These are phyloP conservation scores for Pteronotus mesoamericanus DNA, from an alignment of 2,797 vertebrate genomes.

Conservation along the genomic window DNA sequence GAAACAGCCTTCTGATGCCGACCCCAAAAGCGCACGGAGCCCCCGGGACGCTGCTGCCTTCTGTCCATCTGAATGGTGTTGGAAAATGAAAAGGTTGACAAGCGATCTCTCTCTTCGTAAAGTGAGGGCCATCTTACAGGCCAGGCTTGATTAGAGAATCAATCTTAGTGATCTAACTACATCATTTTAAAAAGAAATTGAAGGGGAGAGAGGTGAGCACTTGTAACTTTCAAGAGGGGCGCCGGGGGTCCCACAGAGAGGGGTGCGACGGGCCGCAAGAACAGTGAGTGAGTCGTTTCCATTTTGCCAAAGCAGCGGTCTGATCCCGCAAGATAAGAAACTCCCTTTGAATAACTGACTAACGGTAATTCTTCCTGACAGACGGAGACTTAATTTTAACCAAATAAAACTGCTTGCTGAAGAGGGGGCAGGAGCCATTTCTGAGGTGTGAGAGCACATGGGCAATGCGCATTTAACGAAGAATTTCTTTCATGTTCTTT, in stretches of 20 bases:
- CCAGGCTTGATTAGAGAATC: constrained; percentile 67
- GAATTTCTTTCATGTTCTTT: constrained; percentile 10
- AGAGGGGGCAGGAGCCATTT: constrained; percentile 44
- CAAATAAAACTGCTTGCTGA: constrained; percentile 64
- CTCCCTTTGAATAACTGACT: constrained; percentile 63
- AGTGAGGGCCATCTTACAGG: not conserved
- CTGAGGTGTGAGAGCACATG: constrained; percentile 24
- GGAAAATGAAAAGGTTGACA: constrained; percentile 4
- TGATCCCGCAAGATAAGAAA: constrained; percentile 59
- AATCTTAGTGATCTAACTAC: constrained; percentile 52
- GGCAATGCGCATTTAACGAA: not conserved
- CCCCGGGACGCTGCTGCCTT: constrained; percentile 1
- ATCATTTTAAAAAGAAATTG: constrained; percentile 70
- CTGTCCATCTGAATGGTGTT: not conserved
- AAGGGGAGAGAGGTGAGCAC: constrained; percentile 25
- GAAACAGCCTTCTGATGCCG: not conserved
- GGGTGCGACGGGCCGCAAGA: constrained; percentile 52
- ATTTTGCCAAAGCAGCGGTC: constrained; percentile 35
- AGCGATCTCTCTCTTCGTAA: constrained; percentile 27
- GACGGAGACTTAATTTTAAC: constrained; percentile 70
- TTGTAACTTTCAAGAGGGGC: constrained; percentile 58
- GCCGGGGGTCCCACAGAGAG: constrained; percentile 55
- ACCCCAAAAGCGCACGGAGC: not conserved
- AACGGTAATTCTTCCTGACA: constrained; percentile 58
- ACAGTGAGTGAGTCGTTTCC: constrained; percentile 45